A percentile compares a stretch with the other conserved stretches of the same genome.
These are phyloP conservation scores for Rutpela maculata DNA, from an alignment of 2,888 invertebrate genomes.

Conservation along the genomic window DNA sequence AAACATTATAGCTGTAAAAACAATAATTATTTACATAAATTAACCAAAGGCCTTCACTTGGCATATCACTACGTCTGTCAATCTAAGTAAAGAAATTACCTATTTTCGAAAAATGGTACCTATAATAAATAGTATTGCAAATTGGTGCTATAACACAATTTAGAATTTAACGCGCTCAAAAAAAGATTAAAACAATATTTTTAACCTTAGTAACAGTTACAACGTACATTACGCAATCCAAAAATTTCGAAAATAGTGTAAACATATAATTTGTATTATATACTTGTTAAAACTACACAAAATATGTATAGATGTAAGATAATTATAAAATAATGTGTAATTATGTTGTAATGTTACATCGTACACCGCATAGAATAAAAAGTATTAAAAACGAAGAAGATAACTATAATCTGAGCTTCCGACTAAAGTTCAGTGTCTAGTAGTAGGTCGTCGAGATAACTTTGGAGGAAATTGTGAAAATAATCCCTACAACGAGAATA, in stretches of 20 bases:
- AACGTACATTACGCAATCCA: not conserved
- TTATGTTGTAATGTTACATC: constrained; percentile 5
- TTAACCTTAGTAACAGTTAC: not conserved
- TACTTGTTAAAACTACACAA: constrained; percentile 32
- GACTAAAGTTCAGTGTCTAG: no score
- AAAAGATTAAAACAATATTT: not conserved
- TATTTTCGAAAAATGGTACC: constrained; percentile 43
- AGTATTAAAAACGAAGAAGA: not conserved
- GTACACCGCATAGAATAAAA: not conserved
- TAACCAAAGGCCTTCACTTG: constrained; percentile 66
- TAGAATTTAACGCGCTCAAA: not conserved
- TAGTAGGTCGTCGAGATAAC: no score
- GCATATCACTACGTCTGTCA: constrained; percentile 70
- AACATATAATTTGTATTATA: constrained; percentile 41
- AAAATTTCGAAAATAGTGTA: constrained; percentile 36
- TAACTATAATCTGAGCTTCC: no score
- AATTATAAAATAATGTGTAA: constrained; percentile 21
- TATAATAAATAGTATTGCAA: constrained; percentile 15
- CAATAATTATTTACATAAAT: constrained; percentile 67
- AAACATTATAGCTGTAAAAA: constrained; percentile 68
- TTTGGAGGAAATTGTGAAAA: no score
- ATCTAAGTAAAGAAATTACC: constrained; percentile 62
- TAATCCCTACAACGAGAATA: no score
- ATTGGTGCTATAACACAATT: constrained; percentile 9
- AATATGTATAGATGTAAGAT: constrained; percentile 29